phyloP scores from a whole-genome alignment of 2,113 vertebrate species.

The Laticauda laticaudata region DNA sequence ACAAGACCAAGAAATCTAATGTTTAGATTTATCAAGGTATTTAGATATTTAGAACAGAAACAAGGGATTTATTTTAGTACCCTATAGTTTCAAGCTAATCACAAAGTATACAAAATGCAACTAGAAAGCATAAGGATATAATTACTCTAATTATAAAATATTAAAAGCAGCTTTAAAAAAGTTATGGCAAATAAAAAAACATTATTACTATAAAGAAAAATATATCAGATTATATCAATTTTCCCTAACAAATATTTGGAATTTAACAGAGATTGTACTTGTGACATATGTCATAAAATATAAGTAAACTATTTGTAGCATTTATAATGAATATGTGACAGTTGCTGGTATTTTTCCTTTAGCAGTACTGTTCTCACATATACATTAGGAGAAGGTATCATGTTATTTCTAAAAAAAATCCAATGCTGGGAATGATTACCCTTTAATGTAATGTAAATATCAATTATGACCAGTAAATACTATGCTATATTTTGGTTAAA shows the following conservation, averaged over 20 bases:
- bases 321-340: neutral
- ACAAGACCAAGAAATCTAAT: neutral
- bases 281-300: neutral
- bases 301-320: neutral
- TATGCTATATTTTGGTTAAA: neutral
- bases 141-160: neutral
- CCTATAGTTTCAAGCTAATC: neutral
- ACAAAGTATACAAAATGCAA: neutral
- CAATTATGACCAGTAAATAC: neutral
- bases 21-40: neutral
- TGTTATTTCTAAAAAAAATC: neutral
- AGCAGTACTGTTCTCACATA: neutral
- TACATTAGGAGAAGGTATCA: neutral
- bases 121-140: neutral
- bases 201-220: neutral
- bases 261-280: neutral
- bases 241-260: neutral
- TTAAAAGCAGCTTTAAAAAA: too few relatives aligned
- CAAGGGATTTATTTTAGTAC: neutral
- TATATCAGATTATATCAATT: neutral
- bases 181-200: neutral
- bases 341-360: neutral
- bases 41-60: too few relatives aligned
- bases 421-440: neutral
- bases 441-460: neutral